Base-by-base conservation (phyloP, 2,113 vertebrate species). In the Pelobates fuscus region DNA sequence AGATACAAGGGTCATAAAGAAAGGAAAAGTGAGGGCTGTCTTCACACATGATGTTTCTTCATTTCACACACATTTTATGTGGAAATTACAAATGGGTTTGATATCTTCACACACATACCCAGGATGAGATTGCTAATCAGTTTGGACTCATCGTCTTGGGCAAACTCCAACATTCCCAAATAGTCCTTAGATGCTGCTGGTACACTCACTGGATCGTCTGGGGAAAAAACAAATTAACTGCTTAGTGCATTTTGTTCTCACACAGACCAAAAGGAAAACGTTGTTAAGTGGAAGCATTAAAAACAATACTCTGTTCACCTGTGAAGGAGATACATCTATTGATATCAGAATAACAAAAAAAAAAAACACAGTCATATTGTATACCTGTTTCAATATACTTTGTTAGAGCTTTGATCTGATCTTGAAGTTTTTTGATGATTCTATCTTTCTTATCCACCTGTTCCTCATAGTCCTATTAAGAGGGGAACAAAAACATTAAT, bases 111-210 rank as follows among this genome's bases (percentile, higher is more conserved):
- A 24, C 41, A 65, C 62, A 43, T 94, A 99, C 97, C 95, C 0
- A 96, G 86, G 77, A 99, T 93, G 64, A 97, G 88, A 79, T 92
- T 95, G 43, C 92, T 89, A 81, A 98, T 84, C 32, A 99, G 92
- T 77, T 80, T 92, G 73, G 86, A 79, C 85, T 98, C 94, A 0
- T 99, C 93, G 49, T 97, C 94, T 68, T 80, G 89, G 80, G 84
- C 92, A 87, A 93, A 98, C 72, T 98, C 94, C 91, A 99, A 84
- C 96, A 99, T 99, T 74, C 97, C 97, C 4, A 95, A 80, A 79
- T 94, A 96, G 37, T 98, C 95, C 71, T 90, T 96, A 21, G 91
- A 82, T 52, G 81, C 80, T 3, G 81, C 0, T 59, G 80, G 82
- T 0, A 37, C 52, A 0, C 52, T 79, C 14, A 78, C 83, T 75